Evolutionary conservation across 2,113 vertebrate species (phyloP), one percentile per base, ranked within the genome.

Genomic region (Daboia siamensis): DNA sequence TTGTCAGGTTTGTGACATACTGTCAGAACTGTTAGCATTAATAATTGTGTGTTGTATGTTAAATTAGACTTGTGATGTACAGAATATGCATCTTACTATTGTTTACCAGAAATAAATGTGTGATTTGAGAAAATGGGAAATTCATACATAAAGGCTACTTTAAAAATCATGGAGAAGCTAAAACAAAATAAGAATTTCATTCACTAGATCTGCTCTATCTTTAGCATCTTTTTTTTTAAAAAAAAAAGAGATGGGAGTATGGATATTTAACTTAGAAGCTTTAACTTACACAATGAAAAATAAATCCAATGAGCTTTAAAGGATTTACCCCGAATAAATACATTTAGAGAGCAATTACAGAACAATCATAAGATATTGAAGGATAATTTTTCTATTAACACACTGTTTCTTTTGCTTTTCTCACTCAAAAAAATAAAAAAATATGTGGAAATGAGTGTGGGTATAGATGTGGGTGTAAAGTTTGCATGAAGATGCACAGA

Each of bases 21-120:
- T 95, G 95, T 90, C 52, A 90, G 95, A 95, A 93, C 93, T 96
- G 97, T 97, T 95, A 95, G 88, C 29, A 93, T 90, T 96, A 94
- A 96, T 94, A 96, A 91, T 24, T 54, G 3, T 8, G 20, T 93
- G 87, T 93, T 96, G 59, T 52, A 90, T 94, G 91, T 87, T 95
- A 96, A 97, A 95, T 95, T 96, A 8, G 92, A 96, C 96, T 96
- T 94, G 57, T 95, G 56, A 95, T 95, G 86, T 9, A 80, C 39
- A 54, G 92, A 96, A 94, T 90, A 95, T 93, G 86, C 15, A 94
- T 91, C 87, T 6, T 94, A 44, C 93, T 95, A 64, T 96, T 44
- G 12, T 94, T 89, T 44, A 69, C 0, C 64, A 51, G 21, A 96
- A 94, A 97, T 94, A 96, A 97, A 95, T 48, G 48, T 55, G 89